A percentile compares a stretch with the other conserved stretches of the same genome.
Evolutionary conservation across 2,888 invertebrate genomes (phyloP).

Genomic region (Bombylius discolor): DNA sequence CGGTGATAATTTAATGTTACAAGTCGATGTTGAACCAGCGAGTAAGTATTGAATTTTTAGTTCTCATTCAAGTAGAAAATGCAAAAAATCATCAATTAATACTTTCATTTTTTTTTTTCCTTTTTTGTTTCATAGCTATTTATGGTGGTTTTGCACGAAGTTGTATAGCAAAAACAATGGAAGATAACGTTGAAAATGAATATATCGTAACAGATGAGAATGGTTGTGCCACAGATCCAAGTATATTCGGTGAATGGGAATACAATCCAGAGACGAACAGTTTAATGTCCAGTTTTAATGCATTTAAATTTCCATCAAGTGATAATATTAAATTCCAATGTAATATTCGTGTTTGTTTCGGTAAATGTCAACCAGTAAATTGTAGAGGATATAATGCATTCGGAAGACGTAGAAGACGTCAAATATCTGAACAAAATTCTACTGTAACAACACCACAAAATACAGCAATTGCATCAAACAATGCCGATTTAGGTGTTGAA

Average conservation of each 20-base stretch:
- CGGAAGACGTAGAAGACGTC: conserved; percentile 63
- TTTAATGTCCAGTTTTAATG: conserved; percentile 77
- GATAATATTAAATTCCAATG: conserved; percentile 92
- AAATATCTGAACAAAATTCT: conserved; percentile 31
- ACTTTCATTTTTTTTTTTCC: background rate
- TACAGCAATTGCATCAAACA: conserved; percentile 46
- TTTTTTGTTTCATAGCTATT: conserved; percentile 45
- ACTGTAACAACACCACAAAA: conserved; percentile 24
- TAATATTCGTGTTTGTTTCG: conserved; percentile 88
- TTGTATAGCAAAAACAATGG: conserved; percentile 86
- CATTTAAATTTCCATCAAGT: conserved; percentile 89
- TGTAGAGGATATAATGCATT: conserved; percentile 85
- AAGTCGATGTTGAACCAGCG: conserved; percentile 70
- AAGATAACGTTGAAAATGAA: conserved; percentile 76
- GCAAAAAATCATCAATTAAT: no score
- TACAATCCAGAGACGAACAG: conserved; percentile 76
- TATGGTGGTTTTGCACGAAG: conserved; percentile 90
- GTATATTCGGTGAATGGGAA: conserved; percentile 89
- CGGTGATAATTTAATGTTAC: conserved; percentile 74
- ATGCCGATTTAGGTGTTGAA: conserved; percentile 43
- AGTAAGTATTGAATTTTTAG: conserved; percentile 37
- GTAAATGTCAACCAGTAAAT: conserved; percentile 89
- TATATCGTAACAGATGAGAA: conserved; percentile 88
- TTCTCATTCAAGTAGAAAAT: no score
- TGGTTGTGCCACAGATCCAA: conserved; percentile 84